Base-by-base conservation (phyloP, 2,113 vertebrate genomes). In the Cairina moschata region DNA sequence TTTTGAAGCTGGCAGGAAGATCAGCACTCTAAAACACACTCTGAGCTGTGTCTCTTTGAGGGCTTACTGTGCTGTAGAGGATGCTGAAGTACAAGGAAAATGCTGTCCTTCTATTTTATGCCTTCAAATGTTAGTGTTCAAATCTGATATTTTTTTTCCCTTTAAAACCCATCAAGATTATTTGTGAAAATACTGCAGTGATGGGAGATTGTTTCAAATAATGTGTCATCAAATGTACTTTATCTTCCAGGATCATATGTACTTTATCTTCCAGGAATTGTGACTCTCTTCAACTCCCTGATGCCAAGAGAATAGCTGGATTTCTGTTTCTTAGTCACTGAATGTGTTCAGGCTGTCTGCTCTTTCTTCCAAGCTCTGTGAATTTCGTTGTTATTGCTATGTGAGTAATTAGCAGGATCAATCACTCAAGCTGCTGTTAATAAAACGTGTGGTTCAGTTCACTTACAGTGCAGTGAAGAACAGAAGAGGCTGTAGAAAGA, bases 201-300 rank as follows among this genome's bases (percentile, higher is more conserved):
- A n/a, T 13, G 36, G 62, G 44, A 84, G 42, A 40, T 75, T 73
- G 44, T 80, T 88, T 93, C 93, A 92, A 83, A 76, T 83, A 68
- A 58, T 44, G 29, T 93, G 83, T 93, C 74, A 78, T 93, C 73
- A 38, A 50, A 31, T 87, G 91, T 96, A 80, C 92, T 94, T 92
- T 66, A 68, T 91, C 86, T 96, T 95, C 93, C 83, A 95, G 93
- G 95, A 95, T 93, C 68, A 34, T 54, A 38, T 79, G 92, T 96
- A 87, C 92, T 94, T 91, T 66, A 66, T 92, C 83, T 96, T 96
- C 95, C 86, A 95, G 93, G 95, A 95, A 95, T 5, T 96, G 83
- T 95, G 93, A 92, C 88, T 92, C 36, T 90, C 8, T 90, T 42
- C 8, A 59, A 60, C 75, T 63, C 36, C 34, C 9, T 71, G 73